Evolutionary conservation across 2,888 invertebrate species (phyloP), one percentile per base, ranked within the genome.

Genomic region (Acleris cristana): DNA sequence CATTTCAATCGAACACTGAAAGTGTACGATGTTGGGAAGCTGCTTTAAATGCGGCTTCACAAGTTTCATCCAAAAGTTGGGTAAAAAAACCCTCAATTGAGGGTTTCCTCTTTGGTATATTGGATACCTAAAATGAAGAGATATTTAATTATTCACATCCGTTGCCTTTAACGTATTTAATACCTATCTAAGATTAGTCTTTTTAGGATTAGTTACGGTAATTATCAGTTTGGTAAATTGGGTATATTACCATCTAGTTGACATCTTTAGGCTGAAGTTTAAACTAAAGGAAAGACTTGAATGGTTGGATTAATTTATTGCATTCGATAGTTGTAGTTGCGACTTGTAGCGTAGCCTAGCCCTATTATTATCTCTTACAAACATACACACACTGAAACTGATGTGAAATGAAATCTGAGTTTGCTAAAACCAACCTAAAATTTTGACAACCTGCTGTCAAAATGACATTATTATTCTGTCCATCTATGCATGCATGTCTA

Each of bases 31-130:
- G 92, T 99, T 98, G 56, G 95, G 93, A 3, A 97, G 97, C 74
- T 96, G 95, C 44, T 93, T 93, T 21, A 93, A 87, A 19, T 86
- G 73, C 1, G 97, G 95, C 64, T 95, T 94, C 0, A 99, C 94
- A 19, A 99, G 80, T 90, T 99, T 99, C 96, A 99, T 95, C 98
- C 98, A 99, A 89, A 99, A 99, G 85, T 99, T 98, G 0, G 99
- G 99, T 44, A 99, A 90, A 86, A 98, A 98, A 12, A 99, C 94
- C 68, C 99, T 93, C 44, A 98, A 89, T 82, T 99, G 99, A n/a
- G 99, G 99, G 85, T 97, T 97, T 16, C 99, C 99, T 84, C 94
- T 95, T 87, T 96, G 96, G 87, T 97, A 99, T 45, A 98, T 80
- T 2, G 98, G 99, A 91, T 99, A 99, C 95, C 97, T 97, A 76